Evolutionary conservation across 2,888 invertebrate genomes (phyloP), one percentile per base, ranked within the genome.

Genomic region (Archaeoteleia sp.): DNA sequence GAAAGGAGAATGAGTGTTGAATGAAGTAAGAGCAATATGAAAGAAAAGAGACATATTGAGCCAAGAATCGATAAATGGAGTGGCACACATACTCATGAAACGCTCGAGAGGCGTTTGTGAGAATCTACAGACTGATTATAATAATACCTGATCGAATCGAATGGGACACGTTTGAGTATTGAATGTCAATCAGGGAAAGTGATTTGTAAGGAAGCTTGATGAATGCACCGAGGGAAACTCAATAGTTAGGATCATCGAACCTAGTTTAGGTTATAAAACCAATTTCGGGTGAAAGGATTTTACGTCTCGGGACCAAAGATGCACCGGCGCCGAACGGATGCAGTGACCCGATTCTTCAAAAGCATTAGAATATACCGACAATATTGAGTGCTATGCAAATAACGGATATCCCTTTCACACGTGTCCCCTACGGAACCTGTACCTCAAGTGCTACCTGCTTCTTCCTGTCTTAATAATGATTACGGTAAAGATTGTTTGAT

Each of bases 151-250:
- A 74, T 78, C 73, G 72, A 75, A 78, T 78, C 75, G 75, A 73
- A 72, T 54, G 74, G 73, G 74, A 76, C 74, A 72, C 67, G 69
- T 75, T 70, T 61, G 67, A 63, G 80, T 74, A 83, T 84, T 81
- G 81, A 82, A 76, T 81, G 83, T 84, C 84, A 83, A 83, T 84
- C 84, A 83, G 82, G 73, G 81, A 83, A 81, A 82, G 79, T 83
- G 84, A 84, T 84, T 84, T 83, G 77, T 81, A 82, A 78, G 72
- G 71, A 66, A 70, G 62, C 45, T 34, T 48, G 42, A 12, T 45
- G 53, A 67, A 69, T 49, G 68, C 39, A 17, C 13, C 35, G 32
- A 12, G 40, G 34, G 70, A 65, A 67, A 71, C 62, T 62, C 57
- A 65, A 70, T 71, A 63, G 69, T 65, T 62, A 63, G 40, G 57